Percentiles rank a stretch among this genome's conserved stretches.
These are phyloP conservation scores for Amphipoea lucens DNA, from an alignment of 2,888 invertebrate genomes.

Conservation along the genomic window DNA sequence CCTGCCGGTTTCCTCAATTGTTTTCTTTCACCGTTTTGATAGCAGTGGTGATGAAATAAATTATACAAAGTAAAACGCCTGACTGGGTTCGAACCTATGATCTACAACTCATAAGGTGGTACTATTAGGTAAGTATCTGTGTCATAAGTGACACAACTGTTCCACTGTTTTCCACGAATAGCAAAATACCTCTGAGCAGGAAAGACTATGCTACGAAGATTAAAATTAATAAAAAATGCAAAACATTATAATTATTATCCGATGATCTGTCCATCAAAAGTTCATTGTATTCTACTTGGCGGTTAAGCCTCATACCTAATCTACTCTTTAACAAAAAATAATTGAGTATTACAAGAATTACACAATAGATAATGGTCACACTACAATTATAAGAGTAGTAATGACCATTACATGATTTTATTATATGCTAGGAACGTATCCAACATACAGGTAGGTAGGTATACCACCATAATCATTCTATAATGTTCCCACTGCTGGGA, in stretches of 20 bases:
- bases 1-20: too few species aligned
- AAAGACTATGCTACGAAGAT: not conserved
- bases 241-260: not conserved
- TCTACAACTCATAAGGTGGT: too few species aligned
- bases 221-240: not conserved
- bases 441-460: not conserved
- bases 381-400: slow-evolving; percentile 4
- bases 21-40: too few species aligned
- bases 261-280: not conserved
- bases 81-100: too few species aligned
- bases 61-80: too few species aligned
- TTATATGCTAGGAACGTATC: not conserved
- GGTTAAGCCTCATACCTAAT: slow-evolving; percentile 7
- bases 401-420: slow-evolving; percentile 13
- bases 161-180: too few species aligned
- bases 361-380: slow-evolving; percentile 17
- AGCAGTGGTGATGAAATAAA: too few species aligned
- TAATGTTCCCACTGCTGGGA: too few species aligned
- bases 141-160: too few species aligned
- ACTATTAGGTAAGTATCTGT: too few species aligned
- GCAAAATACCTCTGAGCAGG: not conserved
- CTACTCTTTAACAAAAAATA: slow-evolving; percentile 16
- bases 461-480: too few species aligned
- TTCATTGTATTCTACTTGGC: slow-evolving; percentile 14
- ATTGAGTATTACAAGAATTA: slow-evolving; percentile 26